Conservation (phyloP, 1,140 invertebrate genomes). For the Drosophila yakuba region DNA sequence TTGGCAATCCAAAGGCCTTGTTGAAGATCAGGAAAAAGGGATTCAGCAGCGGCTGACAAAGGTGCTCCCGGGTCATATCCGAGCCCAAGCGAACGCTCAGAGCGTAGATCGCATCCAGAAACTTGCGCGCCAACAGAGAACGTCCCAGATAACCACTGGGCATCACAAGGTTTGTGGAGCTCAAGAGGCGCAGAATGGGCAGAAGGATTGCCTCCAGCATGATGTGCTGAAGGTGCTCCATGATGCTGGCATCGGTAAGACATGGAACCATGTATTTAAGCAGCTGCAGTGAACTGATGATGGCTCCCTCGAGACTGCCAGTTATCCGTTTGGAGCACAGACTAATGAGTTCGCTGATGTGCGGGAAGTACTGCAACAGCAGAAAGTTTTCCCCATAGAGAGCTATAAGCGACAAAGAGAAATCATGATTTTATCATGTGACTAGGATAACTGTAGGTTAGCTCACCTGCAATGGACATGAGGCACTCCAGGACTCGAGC, state of each 20-base stretch:
- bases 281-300: constrained; percentile 93
- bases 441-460: constrained; percentile 85
- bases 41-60: constrained; percentile 89
- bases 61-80: constrained; percentile 92
- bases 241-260: constrained; percentile 93
- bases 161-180: constrained; percentile 91
- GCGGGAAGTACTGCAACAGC: constrained; percentile 96
- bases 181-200: constrained; percentile 90
- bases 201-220: constrained; percentile 91
- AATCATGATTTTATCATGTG: background rate
- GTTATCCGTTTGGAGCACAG: constrained; percentile 92
- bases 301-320: constrained; percentile 93
- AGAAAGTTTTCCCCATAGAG: constrained; percentile 87
- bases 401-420: constrained; percentile 17
- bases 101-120: constrained; percentile 92
- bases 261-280: constrained; percentile 92
- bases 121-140: constrained; percentile 90
- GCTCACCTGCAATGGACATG: constrained; percentile 88
- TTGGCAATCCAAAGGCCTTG: constrained; percentile 90
- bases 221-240: constrained; percentile 92
- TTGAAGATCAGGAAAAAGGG: constrained; percentile 95
- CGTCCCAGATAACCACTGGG: constrained; percentile 91
- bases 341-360: constrained; percentile 93
- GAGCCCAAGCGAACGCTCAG: constrained; percentile 92
- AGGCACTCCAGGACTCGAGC: constrained; percentile 94